phyloP scores from a whole-genome alignment of 2,113 vertebrate species.

The Gnathonemus echidnorhynchus region DNA sequence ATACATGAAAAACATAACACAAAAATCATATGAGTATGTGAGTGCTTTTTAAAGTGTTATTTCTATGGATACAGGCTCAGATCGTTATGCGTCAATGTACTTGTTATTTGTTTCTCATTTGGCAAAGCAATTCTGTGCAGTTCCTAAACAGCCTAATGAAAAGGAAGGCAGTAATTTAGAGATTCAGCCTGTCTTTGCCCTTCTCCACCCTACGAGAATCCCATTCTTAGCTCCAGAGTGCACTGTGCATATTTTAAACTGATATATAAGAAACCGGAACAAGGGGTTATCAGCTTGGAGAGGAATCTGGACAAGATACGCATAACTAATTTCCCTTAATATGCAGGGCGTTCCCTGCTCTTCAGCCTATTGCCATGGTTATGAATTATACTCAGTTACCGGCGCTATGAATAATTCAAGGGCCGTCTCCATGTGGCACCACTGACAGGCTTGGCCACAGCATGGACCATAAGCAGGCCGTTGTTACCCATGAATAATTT shows the following conservation, averaged over 20 bases:
- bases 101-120: background rate
- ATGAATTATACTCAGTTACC: background rate
- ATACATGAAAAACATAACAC: background rate
- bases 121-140: background rate
- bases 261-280: conserved; percentile 3
- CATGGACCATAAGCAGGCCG: background rate
- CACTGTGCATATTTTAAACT: background rate
- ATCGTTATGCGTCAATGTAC: background rate
- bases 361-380: background rate
- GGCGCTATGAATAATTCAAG: conserved; percentile 5
- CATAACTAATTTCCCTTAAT: conserved; percentile 13
- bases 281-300: conserved; percentile 3
- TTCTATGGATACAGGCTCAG: background rate
- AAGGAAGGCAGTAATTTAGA: background rate
- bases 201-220: background rate
- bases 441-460: background rate
- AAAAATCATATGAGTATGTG: background rate
- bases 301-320: background rate
- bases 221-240: background rate
- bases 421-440: background rate
- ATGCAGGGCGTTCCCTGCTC: background rate
- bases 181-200: background rate
- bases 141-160: background rate
- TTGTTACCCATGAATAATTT: conserved; percentile 12
- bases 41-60: background rate